Evolutionary conservation across 2,888 invertebrate species (phyloP), one percentile per base, ranked within the genome.

Genomic region (Autographa pulchrina): DNA sequence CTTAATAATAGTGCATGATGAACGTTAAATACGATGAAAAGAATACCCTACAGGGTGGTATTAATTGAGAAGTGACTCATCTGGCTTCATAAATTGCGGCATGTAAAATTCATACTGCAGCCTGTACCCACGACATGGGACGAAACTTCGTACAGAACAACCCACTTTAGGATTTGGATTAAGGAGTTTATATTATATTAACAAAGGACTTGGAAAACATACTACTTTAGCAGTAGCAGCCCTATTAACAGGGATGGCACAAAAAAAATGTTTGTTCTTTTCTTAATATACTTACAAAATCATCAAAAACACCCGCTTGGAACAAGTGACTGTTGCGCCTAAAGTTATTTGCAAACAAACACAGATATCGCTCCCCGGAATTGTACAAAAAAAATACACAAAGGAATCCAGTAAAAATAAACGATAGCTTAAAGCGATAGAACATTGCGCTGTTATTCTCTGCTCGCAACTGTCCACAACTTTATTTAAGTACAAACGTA

Each of bases 401-500:
- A 65, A 76, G 60, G 18, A 72, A 60, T 62, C 18, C 11, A 64
- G 38, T 56, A 64, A 80, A 80, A 80, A 72, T 62, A 77, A 70
- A 72, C 58, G 60, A 72, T 64, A 66, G 60, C 69, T 69, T 70
- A 61, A 69, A 72, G 69, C 67, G 41, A 72, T 68, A 65, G 63
- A 48, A 80, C 72, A 80, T 72, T 11, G 58, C 66, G 68, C 38
- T 68, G 68, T 68, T 66, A 62, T 68, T 65, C 32, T 58, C 18
- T 56, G 41, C 63, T 56, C 25, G 18, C 68, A 59, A 71, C 65
- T 67, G 60, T 79, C 69, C 66, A 63, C 78, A 78, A 78, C 77
- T 80, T 72, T 80, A 80, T 72, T 80, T 72, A 69, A 80, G 76
- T 80, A 75, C 67, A 70, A 54, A 64, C 70, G 56, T 70, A 43